Evolutionary conservation across 2,888 invertebrate species (phyloP), one percentile per base, ranked within the genome.

Genomic region (Caenorhabditis imperialis): DNA sequence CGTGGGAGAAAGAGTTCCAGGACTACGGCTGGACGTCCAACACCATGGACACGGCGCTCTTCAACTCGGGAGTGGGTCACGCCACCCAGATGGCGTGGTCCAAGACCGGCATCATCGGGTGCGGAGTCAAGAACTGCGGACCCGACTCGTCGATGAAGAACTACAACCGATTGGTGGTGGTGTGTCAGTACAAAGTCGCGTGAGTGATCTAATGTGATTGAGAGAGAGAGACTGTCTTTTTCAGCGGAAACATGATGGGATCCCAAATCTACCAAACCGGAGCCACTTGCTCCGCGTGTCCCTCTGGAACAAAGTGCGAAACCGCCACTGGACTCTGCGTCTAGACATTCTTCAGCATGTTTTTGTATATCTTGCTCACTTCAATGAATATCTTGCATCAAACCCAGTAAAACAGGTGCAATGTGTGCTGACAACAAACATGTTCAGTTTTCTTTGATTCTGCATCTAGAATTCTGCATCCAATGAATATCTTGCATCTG

Each of bases 41-140:
- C 22, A 67, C 40, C 14, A 18, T 71, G 16, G 61, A 60, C 14
- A 20, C 20, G 18, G 25, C 38, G 10, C 20, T 60, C 3, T 61
- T 60, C 40, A 47, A 53, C 10, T 25, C 61, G 16, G 75, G 75
- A 33, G 37, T 75, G 7, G 75, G 71, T n/a, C 71, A 76, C 27
- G 75, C 75, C 30, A 71, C 71, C 10, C 75, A 76, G 60, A 65
- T 70, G 69, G 75, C 67, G 10, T 74, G 74, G 74, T 47, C 48
- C 7, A 44, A 27, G 5, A 67, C 71, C 5, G 50, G 25, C 18
- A 40, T 27, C 3, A 55, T 75, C 12, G 75, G 75, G n/a, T 75
- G 75, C 57, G 75, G 75, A 27, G 33, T 55, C 14, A 63, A 58
- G 8, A 50, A 38, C 16, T 75, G 75, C 30, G 53, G 60, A 20